A percentile compares a stretch with the other conserved stretches of the same genome.
Evolutionary conservation across 2,888 invertebrate genomes (phyloP).

Genomic region (Plusia festucae): DNA sequence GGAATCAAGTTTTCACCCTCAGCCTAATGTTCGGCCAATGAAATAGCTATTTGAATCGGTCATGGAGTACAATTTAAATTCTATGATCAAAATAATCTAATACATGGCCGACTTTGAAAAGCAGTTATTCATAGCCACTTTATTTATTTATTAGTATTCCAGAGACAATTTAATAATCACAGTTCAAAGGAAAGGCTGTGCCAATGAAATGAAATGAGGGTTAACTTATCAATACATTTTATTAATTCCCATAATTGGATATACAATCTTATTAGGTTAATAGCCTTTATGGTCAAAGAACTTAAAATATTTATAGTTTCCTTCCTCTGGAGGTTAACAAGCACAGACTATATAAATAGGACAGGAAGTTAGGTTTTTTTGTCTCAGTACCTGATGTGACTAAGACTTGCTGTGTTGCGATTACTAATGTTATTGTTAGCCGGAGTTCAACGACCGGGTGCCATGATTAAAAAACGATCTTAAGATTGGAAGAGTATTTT

Average conservation of each 20-base stretch:
- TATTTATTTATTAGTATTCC: not conserved
- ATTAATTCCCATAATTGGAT: constrained; percentile 7
- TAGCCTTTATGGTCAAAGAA: constrained; percentile 8
- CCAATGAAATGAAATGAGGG: not conserved
- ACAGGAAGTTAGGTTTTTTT: constrained; percentile 32
- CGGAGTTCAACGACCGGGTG: constrained; percentile 35
- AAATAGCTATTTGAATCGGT: not conserved
- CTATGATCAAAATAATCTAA: not conserved
- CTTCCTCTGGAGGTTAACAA: constrained; percentile 14
- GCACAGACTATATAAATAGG: constrained; percentile 12
- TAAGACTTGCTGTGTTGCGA: constrained; percentile 29
- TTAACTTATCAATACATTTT: constrained; percentile 7
- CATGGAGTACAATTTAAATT: not conserved
- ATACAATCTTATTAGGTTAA: constrained; percentile 1
- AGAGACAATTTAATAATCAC: not conserved
- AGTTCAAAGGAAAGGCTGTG: not conserved
- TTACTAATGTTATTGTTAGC: constrained; percentile 39
- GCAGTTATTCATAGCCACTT: not conserved
- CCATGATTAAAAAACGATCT: not conserved
- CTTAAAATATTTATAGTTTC: constrained; percentile 10
- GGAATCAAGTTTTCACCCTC: not conserved
- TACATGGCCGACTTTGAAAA: not conserved
- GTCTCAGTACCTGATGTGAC: constrained; percentile 31
- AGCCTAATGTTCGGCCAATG: not conserved
- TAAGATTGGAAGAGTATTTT: not conserved